These are phyloP conservation scores for Manis crassicaudata DNA, from an alignment of 2,797 vertebrate species.

Conservation along the genomic window DNA sequence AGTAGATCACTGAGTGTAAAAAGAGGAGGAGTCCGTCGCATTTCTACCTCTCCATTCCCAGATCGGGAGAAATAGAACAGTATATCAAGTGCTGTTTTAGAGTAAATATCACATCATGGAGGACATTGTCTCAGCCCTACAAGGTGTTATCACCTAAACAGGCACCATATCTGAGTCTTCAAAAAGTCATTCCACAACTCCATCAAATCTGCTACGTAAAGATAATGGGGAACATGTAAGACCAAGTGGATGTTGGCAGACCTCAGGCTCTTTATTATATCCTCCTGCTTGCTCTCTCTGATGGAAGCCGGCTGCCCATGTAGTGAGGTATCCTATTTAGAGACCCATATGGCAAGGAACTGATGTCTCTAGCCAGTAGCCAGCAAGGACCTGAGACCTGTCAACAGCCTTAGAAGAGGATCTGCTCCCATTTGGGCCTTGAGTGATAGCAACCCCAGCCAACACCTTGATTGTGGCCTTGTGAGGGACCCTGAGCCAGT, in stretches of 20 bases:
- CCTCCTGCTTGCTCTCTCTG: background rate
- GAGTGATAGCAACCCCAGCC: background rate
- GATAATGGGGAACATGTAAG: background rate
- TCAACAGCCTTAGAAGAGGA: background rate
- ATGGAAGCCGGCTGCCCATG: conserved; percentile 18
- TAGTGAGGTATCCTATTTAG: background rate
- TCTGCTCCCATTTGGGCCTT: background rate
- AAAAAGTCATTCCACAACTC: background rate
- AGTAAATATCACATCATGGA: background rate
- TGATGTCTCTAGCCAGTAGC: background rate
- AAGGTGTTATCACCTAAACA: background rate
- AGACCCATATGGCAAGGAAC: background rate
- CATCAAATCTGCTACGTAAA: background rate
- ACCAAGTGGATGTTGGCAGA: background rate
- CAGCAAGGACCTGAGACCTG: background rate
- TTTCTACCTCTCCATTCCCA: background rate
- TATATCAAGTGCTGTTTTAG: background rate
- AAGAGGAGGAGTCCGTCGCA: background rate
- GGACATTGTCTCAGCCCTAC: background rate
- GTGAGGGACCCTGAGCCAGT: background rate
- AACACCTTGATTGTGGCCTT: background rate
- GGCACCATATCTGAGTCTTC: background rate
- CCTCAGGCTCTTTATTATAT: background rate
- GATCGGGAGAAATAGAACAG: background rate
- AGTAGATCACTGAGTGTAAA: background rate